Evolutionary conservation across 2,797 vertebrate species (phyloP).

Genomic region (Microctenopoma steveboyesi): DNA sequence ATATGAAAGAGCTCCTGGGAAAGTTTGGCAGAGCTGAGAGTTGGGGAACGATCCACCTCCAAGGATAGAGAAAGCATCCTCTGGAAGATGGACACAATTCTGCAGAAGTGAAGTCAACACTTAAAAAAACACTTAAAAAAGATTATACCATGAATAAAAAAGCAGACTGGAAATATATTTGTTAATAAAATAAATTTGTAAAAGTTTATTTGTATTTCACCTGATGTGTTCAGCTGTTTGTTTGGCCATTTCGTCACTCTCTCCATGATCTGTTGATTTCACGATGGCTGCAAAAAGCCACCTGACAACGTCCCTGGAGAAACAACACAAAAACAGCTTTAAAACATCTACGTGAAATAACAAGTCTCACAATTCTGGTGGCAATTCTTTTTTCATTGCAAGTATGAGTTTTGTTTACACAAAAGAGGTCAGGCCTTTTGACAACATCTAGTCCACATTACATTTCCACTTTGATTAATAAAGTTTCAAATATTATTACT

Average conservation of each 20-base stretch:
- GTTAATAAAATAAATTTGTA: background rate
- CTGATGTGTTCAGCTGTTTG: constrained; percentile 74
- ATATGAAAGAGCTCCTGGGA: constrained; percentile 87
- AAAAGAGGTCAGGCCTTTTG: no score
- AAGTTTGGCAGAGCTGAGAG: constrained; percentile 87
- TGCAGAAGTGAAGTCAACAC: constrained; percentile 34
- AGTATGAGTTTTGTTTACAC: no score
- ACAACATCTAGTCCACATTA: no score
- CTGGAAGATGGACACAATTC: constrained; percentile 88
- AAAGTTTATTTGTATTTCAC: constrained; percentile 53
- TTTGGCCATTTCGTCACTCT: constrained; percentile 39
- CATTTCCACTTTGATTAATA: no score
- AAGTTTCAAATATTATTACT: no score
- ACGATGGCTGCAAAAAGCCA: constrained; percentile 88
- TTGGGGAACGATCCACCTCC: constrained; percentile 91
- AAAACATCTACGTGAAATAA: background rate
- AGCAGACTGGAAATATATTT: no score
- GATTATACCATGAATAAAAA: no score
- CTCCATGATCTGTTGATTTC: constrained; percentile 61
- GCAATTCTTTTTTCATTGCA: no score
- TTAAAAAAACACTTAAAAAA: no score
- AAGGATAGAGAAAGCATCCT: constrained; percentile 91
- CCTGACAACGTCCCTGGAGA: constrained; percentile 87
- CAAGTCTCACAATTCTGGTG: background rate
- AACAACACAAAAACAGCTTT: background rate